Base-by-base conservation (phyloP, 2,888 invertebrate genomes). In the Rutpela maculata region DNA sequence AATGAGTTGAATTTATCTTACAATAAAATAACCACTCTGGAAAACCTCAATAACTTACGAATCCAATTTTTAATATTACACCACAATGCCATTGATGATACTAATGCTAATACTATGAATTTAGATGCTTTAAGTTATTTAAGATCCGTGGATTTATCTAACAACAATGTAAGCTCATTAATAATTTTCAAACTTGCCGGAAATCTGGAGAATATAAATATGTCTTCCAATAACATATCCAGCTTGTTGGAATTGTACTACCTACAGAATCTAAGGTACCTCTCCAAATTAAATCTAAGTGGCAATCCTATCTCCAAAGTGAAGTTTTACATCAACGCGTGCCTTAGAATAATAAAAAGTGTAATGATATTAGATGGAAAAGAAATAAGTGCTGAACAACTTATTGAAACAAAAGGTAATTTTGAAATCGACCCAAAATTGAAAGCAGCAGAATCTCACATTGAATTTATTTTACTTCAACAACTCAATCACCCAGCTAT, bases 1-100 rank as follows among this genome's bases (percentile, higher is more conserved):
- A 90, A 91, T 19, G 91, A 91, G 18, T 88, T 94, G 65, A 92
- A 93, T 84, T 86, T 94, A 43, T 93, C 93, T 0, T 91, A 92
- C 81, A 94, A 94, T 85, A 89, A 91, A 76, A 93, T 94, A 71
- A 90, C 91, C 81, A 88, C 88, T 15, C 86, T 93, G 0, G 92
- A 92, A 85, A 92, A 93, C 85, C 87, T 94, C 76, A 92, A 91
- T 81, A 84, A 92, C 80, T 86, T 93, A 63, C 66, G 83, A 18
- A 87, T 94, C 0, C 80, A 87, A 76, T 84, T 87, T 80, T 63
- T 89, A 19, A 78, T 84, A 78, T 66, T 88, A 9, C 80, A 84
- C 62, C 67, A 83, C 74, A 87, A 88, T 71, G 43, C 78, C 12
- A 86, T 88, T 70, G 59, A 72, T n/a, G 65, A 18, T 31, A 81